A percentile compares a stretch with the other conserved stretches of the same genome.
phyloP scores from a whole-genome alignment of 2,797 vertebrate genomes.

The Cossypha polioptera region DNA sequence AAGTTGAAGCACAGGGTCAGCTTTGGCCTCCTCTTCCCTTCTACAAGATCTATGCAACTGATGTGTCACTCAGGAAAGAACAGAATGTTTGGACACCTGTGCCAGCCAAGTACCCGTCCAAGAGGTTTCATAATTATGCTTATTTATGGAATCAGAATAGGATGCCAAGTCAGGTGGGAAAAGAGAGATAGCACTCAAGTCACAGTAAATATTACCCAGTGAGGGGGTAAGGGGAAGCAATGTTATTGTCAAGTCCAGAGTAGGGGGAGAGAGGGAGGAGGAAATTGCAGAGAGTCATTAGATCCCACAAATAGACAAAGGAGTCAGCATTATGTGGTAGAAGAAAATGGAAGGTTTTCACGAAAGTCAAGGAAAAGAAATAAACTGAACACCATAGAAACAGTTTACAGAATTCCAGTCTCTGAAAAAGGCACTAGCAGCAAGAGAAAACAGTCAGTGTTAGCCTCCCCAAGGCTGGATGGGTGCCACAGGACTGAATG shows the following conservation, averaged over 20 bases:
- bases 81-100: constrained; percentile 57
- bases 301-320: not conserved
- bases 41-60: constrained; percentile 11
- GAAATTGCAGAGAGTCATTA: constrained; percentile 50
- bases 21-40: not conserved
- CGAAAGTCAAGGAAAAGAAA: constrained; percentile 47
- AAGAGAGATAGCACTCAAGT: constrained; percentile 14
- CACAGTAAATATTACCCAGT: constrained; percentile 11
- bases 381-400: constrained; percentile 5
- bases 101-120: not conserved
- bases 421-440: not conserved
- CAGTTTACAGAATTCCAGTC: not conserved
- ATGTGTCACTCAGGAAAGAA: not conserved
- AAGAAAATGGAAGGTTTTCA: constrained; percentile 22
- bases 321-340: not conserved
- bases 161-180: constrained; percentile 63
- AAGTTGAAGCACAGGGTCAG: not conserved
- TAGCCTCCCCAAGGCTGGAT: not conserved
- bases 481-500: constrained; percentile 6
- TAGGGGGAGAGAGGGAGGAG: not conserved
- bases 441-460: not conserved
- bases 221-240: not conserved
- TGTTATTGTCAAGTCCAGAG: not conserved
- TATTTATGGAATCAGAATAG: constrained; percentile 45
- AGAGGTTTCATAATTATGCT: not conserved